Evolutionary conservation across 1,140 invertebrate genomes (phyloP), one percentile per base, ranked within the genome.

Genomic region (Formica selysi): DNA sequence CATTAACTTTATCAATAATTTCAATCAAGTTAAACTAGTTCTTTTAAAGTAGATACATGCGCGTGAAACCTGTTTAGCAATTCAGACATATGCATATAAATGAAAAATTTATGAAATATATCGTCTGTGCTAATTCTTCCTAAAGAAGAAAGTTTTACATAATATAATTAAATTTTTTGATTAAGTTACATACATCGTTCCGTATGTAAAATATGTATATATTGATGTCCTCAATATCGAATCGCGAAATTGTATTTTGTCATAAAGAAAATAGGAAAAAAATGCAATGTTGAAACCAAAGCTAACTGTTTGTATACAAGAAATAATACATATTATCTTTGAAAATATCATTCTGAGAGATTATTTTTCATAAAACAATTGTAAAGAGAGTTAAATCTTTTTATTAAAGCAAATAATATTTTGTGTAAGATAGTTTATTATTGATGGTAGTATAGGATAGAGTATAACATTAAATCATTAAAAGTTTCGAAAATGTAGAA

Each of bases 181-280:
- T 59, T 22, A 10, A 64, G n/a, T 64, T 19, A 59, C 16, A 59
- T 41, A 26, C 16, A 7, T 41, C 13, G 41, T 76, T 59, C 16
- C 22, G 11, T 62, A 44, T 19, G 8, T 19, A 76, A 62, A 44
- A 41, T 76, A 76, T 76, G 36, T 76, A 44, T 22, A 62, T 62
- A 76, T 76, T 76, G 19, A 76, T 76, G 22, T 19, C 22, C 22
- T 13, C 51, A 41, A 54, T 70, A 70, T 36, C 10, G 2, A 32
- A 61, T 76, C 11, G 4, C 13, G 16, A 61, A 44, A 44, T 76
- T 76, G 38, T 26, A 62, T 29, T 29, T 7, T 41, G 13, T 62
- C 11, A 59, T 29, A 22, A 38, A n/a, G 16, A 2, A 59, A 41
- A 16, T 19, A 19, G 19, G 10, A n/a, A 7, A 73, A n/a, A 51